Evolutionary conservation across 30 jellyfish, hydroid and myxozoan genomes (phyloP).

Genomic region (Pelagia noctiluca): DNA sequence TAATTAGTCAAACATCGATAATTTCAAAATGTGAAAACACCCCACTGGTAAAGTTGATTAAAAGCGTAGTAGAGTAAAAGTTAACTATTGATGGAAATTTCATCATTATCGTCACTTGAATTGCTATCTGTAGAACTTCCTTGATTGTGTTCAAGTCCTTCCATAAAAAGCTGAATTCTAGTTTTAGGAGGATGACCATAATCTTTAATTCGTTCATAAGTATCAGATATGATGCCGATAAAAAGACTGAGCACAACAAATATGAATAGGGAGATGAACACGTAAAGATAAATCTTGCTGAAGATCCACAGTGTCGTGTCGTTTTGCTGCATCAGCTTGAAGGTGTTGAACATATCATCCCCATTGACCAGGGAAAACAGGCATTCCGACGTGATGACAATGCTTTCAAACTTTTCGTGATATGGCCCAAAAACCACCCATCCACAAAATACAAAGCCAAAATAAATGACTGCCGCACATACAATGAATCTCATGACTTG

Average conservation of each 20-base stretch:
- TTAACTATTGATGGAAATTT: too few relatives aligned
- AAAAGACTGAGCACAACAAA: constrained; percentile 89
- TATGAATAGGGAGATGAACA: constrained; percentile 85
- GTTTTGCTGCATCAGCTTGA: constrained; percentile 71
- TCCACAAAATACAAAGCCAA: constrained; percentile 96
- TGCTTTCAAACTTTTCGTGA: constrained; percentile 86
- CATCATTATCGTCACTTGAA: constrained; percentile 33
- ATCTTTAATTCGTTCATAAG: constrained; percentile 96
- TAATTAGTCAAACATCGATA: too few relatives aligned
- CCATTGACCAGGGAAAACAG: constrained; percentile 94
- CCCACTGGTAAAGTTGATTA: too few relatives aligned
- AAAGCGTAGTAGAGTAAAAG: too few relatives aligned
- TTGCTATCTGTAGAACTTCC: constrained; percentile 31
- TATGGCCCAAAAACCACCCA: constrained; percentile 98
- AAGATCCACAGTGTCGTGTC: constrained; percentile 82
- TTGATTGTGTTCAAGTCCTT: constrained; percentile 83
- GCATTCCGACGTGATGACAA: constrained; percentile 89
- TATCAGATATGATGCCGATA: constrained; percentile 91
- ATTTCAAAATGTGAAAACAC: too few relatives aligned
- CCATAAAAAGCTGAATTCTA: constrained; percentile 95
- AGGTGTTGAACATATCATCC: constrained; percentile 97
- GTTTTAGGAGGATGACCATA: constrained; percentile 98
- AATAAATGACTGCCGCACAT: constrained; percentile 82
- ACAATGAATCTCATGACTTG: constrained; percentile 79
- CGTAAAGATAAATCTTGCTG: constrained; percentile 85